Base-by-base conservation (phyloP, 2,113 vertebrate species). In the Progne subis region DNA sequence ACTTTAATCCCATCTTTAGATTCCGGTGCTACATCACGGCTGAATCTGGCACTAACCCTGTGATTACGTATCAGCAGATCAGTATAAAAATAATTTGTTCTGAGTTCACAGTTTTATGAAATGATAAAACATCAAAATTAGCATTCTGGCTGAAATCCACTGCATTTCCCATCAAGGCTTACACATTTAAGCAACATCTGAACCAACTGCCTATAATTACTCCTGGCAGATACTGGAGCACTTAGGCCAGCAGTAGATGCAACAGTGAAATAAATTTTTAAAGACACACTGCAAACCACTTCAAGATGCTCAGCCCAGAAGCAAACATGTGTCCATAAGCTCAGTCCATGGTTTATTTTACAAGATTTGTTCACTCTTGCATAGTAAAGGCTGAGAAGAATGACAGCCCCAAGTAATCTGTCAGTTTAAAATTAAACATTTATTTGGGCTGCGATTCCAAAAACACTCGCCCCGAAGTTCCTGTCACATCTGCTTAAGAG, bases 111-210 rank as follows among this genome's bases (percentile, higher is more conserved):
- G 91, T 85, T 95, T 95, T 83, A 88, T 75, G 83, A 96, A 96
- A 95, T 69, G 91, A 96, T 91, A 97, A 94, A 93, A 80, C 49
- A 83, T 84, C 93, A 96, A 90, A 93, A 97, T 97, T 96, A 96
- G 90, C 95, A 97, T 91, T 96, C n/a, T 98, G 98, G 97, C 94
- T 43, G n/a, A 94, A 94, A 97, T 95, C 96, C 97, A 98, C 32
- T 56, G 86, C 86, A 81, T 96, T 98, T 98, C 97, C 95, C 96
- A 98, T 98, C 94, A 98, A 98, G 81, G 86, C 92, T 96, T 93
- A 96, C 92, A 94, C 94, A 96, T 93, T 92, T 91, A 95, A 96
- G 94, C 83, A 97, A 95, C 88, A 95, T 87, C 95, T 94, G 94
- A 97, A 96, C 90, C 92, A 93, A 96, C 70, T 68, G 88, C 68